Evolutionary conservation across 2,113 vertebrate genomes (phyloP), one percentile per base, ranked within the genome.

Genomic region (Mobula hypostoma): DNA sequence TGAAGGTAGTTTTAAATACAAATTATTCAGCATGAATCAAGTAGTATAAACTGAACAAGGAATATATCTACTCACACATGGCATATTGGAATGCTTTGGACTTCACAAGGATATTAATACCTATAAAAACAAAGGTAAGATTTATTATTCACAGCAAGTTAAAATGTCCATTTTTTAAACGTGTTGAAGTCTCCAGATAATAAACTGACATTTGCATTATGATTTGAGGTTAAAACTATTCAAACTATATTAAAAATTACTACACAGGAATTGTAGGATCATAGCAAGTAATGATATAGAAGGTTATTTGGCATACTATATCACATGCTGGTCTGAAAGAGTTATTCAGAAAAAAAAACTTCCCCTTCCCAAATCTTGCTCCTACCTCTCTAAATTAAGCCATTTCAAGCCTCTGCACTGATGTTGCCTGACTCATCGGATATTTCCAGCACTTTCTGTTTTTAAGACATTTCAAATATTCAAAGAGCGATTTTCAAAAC

Each of bases 21-120:
- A 66, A 80, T 36, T 94, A 66, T 77, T 4, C 15, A 79, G 58
- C 94, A 80, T 32, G n/a, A 6, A 19, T 94, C 29, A 63, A 40
- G 6, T 58, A 80, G 24, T 32, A 94, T 58, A 79, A 82, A 17
- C 48, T 29, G 58, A 61, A 4, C 12, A 66, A 5, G 61, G 63
- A 94, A 94, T 85, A 24, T 2, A 32, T 90, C 29, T 61, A 98
- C 98, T 99, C 97, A 99, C 99, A 99, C 98, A 99, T 99, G 88
- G 97, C 95, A 95, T 99, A 99, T 82, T 99, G 98, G 96, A 99
- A 99, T 94, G 96, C 97, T 48, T 96, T 98, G 94, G 98, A 99
- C 95, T 99, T 98, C 96, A 99, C 99, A 24, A 99, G 97, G 94
- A 99, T 97, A 95, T 99, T 98, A 95, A 99, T 98, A 94, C 99